phyloP scores from a whole-genome alignment of 2,888 invertebrate species.

The Gryllus longicercus region DNA sequence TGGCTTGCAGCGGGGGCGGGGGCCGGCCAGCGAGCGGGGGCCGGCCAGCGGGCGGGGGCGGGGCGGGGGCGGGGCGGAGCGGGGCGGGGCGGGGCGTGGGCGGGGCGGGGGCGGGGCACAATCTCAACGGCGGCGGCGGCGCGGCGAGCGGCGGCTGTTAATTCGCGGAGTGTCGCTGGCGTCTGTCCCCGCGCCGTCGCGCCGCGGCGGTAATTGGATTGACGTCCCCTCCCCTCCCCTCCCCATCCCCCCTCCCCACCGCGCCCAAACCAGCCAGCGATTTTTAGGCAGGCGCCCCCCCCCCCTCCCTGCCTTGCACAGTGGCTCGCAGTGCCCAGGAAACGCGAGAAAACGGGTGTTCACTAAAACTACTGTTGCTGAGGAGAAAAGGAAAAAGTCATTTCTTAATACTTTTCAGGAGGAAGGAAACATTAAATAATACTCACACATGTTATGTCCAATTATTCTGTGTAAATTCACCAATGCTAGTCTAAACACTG shows the following conservation, averaged over 20 bases:
- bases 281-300: too few species aligned
- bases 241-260: not conserved
- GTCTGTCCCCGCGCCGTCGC: not conserved
- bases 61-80: not conserved
- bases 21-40: not conserved
- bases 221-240: not conserved
- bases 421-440: too few species aligned
- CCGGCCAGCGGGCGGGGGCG: not conserved
- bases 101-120: not conserved
- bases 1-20: not conserved
- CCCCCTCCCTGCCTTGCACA: too few species aligned
- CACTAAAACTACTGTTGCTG: too few species aligned
- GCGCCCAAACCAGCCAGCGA: too few species aligned
- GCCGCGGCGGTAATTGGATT: not conserved
- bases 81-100: not conserved
- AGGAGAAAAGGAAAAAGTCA: too few species aligned
- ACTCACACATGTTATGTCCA: too few species aligned
- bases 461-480: too few species aligned
- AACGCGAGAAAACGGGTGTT: too few species aligned
- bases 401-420: too few species aligned
- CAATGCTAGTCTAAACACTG: too few species aligned
- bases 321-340: too few species aligned
- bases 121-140: not conserved
- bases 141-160: not conserved
- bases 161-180: not conserved